phyloP scores from a whole-genome alignment of 1,140 invertebrate genomes.

The Saccostrea echinata region DNA sequence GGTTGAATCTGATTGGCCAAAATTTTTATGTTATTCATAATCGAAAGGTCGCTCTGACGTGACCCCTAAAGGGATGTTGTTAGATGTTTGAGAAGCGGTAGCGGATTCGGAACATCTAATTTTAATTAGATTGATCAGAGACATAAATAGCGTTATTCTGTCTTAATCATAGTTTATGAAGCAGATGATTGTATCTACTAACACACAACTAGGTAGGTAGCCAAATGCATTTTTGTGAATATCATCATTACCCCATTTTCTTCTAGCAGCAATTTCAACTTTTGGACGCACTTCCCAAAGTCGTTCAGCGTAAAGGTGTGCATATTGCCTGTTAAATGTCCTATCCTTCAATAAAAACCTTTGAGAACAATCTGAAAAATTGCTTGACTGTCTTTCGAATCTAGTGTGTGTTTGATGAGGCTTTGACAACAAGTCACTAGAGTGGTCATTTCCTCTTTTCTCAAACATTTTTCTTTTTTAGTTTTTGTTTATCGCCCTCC shows the following conservation, averaged over 20 bases:
- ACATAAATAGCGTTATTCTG: too few species aligned
- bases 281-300: constrained; percentile 85
- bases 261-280: constrained; percentile 73
- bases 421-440: neutral
- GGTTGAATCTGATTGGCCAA: too few species aligned
- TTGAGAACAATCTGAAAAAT: constrained; percentile 81
- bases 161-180: too few species aligned
- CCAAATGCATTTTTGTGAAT: too few species aligned
- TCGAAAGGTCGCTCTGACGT: too few species aligned
- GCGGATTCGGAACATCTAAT: too few species aligned
- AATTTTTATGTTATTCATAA: too few species aligned
- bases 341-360: constrained; percentile 83
- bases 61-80: too few species aligned
- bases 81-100: too few species aligned
- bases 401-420: neutral
- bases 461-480: constrained; percentile 6
- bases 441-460: neutral
- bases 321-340: constrained; percentile 90
- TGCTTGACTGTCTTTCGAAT: neutral
- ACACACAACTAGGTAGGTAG: too few species aligned
- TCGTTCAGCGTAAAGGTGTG: constrained; percentile 89
- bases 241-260: constrained; percentile 79
- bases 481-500: neutral
- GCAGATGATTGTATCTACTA: too few species aligned
- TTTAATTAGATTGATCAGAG: too few species aligned